phyloP scores from a whole-genome alignment of 1,140 invertebrate genomes.

The Cataglyphis hispanica region DNA sequence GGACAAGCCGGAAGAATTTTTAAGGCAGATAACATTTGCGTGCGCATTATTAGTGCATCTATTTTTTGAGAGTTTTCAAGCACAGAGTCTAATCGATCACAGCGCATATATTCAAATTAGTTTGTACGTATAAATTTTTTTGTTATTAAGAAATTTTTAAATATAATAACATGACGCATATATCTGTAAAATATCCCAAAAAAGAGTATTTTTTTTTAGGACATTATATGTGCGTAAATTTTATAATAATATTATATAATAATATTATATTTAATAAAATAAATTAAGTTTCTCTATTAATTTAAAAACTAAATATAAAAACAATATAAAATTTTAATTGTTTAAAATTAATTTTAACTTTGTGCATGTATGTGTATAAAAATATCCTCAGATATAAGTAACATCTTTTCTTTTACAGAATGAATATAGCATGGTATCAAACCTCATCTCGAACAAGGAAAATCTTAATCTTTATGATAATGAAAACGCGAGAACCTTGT shows the following conservation, averaged over 20 bases:
- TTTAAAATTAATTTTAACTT: constrained; percentile 22
- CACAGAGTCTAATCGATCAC: constrained; percentile 49
- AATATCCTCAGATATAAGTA: not conserved
- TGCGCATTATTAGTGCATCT: constrained; percentile 43
- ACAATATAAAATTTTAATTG: not conserved
- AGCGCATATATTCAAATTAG: constrained; percentile 27
- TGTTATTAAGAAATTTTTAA: not conserved
- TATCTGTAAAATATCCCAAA: not conserved
- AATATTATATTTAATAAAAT: not conserved
- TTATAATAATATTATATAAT: no score
- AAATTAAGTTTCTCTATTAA: not conserved
- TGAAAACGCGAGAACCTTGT: constrained; percentile 49
- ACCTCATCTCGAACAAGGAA: constrained; percentile 41
- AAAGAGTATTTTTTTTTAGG: no score
- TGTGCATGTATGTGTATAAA: not conserved
- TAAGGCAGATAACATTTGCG: constrained; percentile 45
- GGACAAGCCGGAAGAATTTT: constrained; percentile 33
- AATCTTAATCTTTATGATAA: constrained; percentile 49
- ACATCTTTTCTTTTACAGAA: constrained; percentile 89
- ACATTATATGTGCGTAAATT: no score
- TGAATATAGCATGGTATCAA: constrained; percentile 91
- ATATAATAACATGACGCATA: not conserved
- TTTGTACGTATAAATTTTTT: constrained; percentile 30
- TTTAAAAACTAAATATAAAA: not conserved
- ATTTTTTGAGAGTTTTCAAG: constrained; percentile 54